These are phyloP conservation scores for Coptodon bakossiorum DNA, from an alignment of 2,113 vertebrate species.

Conservation along the genomic window DNA sequence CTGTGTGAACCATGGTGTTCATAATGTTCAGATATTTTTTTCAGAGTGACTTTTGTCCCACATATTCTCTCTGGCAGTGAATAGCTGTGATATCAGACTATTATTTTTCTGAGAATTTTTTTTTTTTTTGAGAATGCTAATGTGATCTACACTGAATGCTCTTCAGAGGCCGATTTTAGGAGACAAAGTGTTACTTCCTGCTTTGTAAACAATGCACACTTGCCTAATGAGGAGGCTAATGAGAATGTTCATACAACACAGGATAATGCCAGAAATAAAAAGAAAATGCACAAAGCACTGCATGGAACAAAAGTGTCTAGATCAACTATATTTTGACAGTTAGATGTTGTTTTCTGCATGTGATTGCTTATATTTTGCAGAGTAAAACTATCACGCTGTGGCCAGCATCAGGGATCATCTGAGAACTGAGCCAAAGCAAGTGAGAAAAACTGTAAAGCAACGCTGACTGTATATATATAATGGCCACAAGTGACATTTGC, in stretches of 20 bases:
- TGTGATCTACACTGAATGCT: background rate
- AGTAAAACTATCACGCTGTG: background rate
- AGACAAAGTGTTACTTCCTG: background rate
- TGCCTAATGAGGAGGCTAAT: background rate
- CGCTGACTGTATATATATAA: background rate
- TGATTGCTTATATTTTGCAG: background rate
- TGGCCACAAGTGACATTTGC: background rate
- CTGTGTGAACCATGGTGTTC: background rate
- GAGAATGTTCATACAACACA: background rate
- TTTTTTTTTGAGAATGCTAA: background rate
- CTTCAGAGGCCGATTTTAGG: background rate
- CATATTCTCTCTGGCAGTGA: background rate
- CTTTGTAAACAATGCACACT: background rate
- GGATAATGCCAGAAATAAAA: background rate
- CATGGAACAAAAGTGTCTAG: background rate
- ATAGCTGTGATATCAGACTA: background rate
- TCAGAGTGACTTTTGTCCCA: background rate
- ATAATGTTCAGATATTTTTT: background rate
- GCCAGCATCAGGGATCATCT: background rate
- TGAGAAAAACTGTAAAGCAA: background rate
- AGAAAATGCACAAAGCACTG: background rate
- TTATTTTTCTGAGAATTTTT: background rate
- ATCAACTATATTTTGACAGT: background rate
- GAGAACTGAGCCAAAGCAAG: background rate
- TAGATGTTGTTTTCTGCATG: background rate